These are phyloP conservation scores for Gymnoscopelus braueri DNA, from an alignment of 2,797 vertebrate genomes.

Conservation along the genomic window DNA sequence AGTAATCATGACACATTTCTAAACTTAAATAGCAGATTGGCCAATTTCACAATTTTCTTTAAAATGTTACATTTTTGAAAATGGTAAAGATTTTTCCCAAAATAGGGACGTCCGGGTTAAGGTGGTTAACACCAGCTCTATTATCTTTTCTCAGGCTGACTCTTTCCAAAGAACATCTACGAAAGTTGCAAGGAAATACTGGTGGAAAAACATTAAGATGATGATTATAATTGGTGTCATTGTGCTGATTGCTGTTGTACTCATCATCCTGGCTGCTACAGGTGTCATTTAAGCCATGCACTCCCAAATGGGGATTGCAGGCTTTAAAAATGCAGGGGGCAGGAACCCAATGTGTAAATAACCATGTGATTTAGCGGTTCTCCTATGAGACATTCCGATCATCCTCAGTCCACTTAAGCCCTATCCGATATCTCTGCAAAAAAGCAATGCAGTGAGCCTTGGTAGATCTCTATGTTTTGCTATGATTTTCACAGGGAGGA, in stretches of 20 bases:
- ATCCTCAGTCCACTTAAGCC: constrained; percentile 17
- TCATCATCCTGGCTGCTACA: constrained; percentile 85
- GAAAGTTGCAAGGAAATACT: constrained; percentile 82
- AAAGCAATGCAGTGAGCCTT: too few relatives aligned
- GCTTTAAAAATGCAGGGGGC: neutral
- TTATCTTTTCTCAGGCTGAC: constrained; percentile 78
- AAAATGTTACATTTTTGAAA: too few relatives aligned
- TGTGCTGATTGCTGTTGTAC: constrained; percentile 74
- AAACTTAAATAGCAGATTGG: too few relatives aligned
- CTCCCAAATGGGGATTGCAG: neutral
- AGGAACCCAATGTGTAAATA: neutral
- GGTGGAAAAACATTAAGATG: constrained; percentile 87
- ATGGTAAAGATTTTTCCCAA: too few relatives aligned
- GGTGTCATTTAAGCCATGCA: constrained; percentile 62
- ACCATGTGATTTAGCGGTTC: constrained; percentile 3
- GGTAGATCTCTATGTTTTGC: too few relatives aligned
- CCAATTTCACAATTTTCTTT: too few relatives aligned
- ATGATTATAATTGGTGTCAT: constrained; percentile 81
- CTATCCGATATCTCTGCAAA: too few relatives aligned
- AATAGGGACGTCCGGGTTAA: too few relatives aligned
- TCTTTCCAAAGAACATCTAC: constrained; percentile 82
- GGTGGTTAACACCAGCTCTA: too few relatives aligned
- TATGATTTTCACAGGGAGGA: too few relatives aligned
- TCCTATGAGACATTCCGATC: neutral
- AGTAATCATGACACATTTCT: too few relatives aligned